Evolutionary conservation across 1,140 invertebrate species (phyloP), one percentile per base, ranked within the genome.

Genomic region (Plodia interpunctella): DNA sequence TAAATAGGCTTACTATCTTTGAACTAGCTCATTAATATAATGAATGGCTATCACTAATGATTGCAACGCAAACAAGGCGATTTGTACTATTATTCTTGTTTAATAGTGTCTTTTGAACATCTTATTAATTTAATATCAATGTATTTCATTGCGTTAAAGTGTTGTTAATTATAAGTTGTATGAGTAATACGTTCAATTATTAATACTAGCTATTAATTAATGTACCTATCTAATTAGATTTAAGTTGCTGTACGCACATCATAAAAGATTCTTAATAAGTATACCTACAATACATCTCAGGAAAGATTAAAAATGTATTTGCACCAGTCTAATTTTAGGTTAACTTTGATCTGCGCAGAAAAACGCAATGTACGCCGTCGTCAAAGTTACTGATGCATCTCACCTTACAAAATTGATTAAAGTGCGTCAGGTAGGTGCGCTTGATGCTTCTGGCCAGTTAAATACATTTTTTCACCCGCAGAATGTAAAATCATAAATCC

Each of bases 41-140:
- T 44, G 38, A 44, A 44, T 44, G 38, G n/a, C n/a, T 15, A 44
- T 44, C 5, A n/a, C 38, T 44, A 44, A 44, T 44, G 38, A 44
- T 44, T 44, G 13, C 9, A 54, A 35, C 51, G 28, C 15, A 53
- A 51, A 49, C 15, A 38, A 51, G 17, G n/a, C 11, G 15, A 13
- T 57, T 38, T 32, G 49, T 52, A 59, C 55, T 61, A 59, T 30
- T 2, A 44, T 52, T 60, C 55, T 57, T 15, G 15, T 44, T 44
- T 44, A 44, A 44, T 44, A 17, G 38, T 44, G 1, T 17, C 38
- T 44, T 44, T 44, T 44, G 38, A 44, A 44, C 38, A 17, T 44
- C 2, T 44, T 3, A 44, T 44, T 44, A 44, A 15, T 44, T 53
- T 60, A 58, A 32, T 50, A 2, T 11, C 18, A 38, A 38, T 32